phyloP scores from a whole-genome alignment of 1,140 invertebrate species.

The Drosophila setifemur region DNA sequence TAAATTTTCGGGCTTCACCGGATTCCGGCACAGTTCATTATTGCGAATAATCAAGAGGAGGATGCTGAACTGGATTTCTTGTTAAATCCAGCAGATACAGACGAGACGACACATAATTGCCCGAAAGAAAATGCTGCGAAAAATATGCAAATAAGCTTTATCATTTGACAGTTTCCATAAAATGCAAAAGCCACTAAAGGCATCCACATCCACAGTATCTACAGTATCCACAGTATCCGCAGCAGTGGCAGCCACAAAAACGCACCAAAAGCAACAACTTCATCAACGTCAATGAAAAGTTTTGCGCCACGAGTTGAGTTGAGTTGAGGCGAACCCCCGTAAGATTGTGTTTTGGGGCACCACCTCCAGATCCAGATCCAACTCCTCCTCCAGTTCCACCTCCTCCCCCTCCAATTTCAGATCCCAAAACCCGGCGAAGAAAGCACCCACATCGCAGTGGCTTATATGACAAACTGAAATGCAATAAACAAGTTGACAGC shows the following conservation, averaged over 20 bases:
- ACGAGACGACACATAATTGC: slow-evolving; percentile 13
- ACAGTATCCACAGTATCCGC: too few relatives aligned
- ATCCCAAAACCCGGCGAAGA: neutral
- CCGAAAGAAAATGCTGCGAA: slow-evolving; percentile 10
- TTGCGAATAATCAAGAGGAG: neutral
- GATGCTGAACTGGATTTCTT: too few relatives aligned
- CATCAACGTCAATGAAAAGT: slow-evolving; percentile 61
- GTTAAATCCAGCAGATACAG: slow-evolving; percentile 16
- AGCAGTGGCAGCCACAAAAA: neutral
- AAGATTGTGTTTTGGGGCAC: slow-evolving; percentile 12
- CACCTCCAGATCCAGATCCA: neutral
- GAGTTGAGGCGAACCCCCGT: slow-evolving; percentile 16
- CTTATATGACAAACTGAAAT: slow-evolving; percentile 63
- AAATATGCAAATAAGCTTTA: slow-evolving; percentile 62
- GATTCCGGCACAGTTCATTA: too few relatives aligned
- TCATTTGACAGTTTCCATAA: slow-evolving; percentile 64
- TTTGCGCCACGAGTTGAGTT: slow-evolving; percentile 14
- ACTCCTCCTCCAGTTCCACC: neutral
- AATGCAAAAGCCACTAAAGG: slow-evolving; percentile 62
- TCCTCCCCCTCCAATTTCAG: neutral
- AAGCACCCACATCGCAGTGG: slow-evolving; percentile 6
- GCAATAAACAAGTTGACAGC: slow-evolving; percentile 71
- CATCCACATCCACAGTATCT: too few relatives aligned
- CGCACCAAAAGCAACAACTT: slow-evolving; percentile 49
- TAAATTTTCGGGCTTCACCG: neutral